These are phyloP conservation scores for Sminthopsis crassicaudata DNA, from an alignment of 2,113 vertebrate genomes.

Conservation along the genomic window DNA sequence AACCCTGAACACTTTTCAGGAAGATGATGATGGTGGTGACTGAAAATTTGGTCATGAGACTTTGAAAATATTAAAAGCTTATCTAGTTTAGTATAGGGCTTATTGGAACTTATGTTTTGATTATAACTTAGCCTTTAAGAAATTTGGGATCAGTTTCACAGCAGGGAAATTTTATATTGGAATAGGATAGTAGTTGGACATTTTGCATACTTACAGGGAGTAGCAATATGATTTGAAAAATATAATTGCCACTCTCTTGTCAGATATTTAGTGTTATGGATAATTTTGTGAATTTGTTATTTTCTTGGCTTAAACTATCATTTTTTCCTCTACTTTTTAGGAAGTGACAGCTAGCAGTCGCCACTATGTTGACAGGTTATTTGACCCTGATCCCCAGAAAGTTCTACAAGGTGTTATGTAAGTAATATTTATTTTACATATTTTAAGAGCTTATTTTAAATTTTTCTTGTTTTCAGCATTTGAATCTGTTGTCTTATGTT, in stretches of 20 bases:
- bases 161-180: not conserved
- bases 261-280: conserved; percentile 53
- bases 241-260: conserved; percentile 46
- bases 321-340: conserved; percentile 85
- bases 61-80: not conserved
- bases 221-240: conserved; percentile 30
- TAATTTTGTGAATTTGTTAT: conserved; percentile 71
- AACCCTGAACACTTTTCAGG: not conserved
- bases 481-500: conserved; percentile 57
- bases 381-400: conserved; percentile 99
- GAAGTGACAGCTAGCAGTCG: conserved; percentile 99
- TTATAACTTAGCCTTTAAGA: not conserved
- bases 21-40: not conserved
- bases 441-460: conserved; percentile 74
- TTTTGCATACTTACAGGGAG: not conserved
- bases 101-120: not conserved
- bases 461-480: conserved; percentile 68
- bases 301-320: conserved; percentile 79
- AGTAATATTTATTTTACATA: conserved; percentile 84
- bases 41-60: not conserved
- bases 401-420: conserved; percentile 99
- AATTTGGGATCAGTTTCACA: not conserved
- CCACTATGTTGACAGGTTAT: conserved; percentile 99
- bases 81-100: not conserved
- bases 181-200: not conserved